phyloP scores from a whole-genome alignment of 2,113 vertebrate species.

The Epinephelus moara region DNA sequence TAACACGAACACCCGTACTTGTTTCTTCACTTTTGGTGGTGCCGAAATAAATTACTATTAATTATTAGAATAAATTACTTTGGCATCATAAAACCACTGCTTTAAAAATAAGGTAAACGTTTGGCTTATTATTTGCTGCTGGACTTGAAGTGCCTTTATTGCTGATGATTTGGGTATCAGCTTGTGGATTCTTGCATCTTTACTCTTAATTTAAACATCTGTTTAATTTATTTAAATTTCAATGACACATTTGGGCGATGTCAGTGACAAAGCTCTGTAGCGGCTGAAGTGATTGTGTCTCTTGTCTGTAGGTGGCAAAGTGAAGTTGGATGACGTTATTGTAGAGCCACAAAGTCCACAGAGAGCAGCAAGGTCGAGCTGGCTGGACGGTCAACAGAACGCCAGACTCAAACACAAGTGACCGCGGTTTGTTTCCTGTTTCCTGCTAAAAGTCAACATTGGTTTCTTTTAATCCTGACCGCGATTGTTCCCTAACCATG shows the following conservation, averaged over 20 bases:
- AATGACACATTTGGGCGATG: too few relatives aligned
- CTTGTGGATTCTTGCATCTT: not conserved
- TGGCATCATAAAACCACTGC: too few relatives aligned
- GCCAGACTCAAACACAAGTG: not conserved
- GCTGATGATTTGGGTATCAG: not conserved
- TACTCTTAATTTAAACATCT: not conserved
- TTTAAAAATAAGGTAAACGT: too few relatives aligned
- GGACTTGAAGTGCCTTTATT: not conserved
- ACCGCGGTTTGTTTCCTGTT: not conserved
- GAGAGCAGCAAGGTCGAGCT: not conserved
- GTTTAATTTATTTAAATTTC: not conserved
- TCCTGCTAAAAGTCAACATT: not conserved
- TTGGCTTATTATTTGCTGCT: too few relatives aligned
- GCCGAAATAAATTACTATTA: too few relatives aligned
- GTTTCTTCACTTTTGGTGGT: not conserved
- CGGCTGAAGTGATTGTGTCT: not conserved
- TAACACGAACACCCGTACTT: not conserved
- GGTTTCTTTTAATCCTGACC: not conserved
- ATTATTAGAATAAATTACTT: not conserved
- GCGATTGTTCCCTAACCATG: too few relatives aligned
- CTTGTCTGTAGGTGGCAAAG: not conserved
- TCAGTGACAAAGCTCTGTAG: not conserved
- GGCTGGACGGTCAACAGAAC: not conserved
- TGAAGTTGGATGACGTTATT: not conserved
- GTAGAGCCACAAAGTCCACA: not conserved